A percentile compares a stretch with the other conserved stretches of the same genome.
phyloP scores from a whole-genome alignment of 2,113 vertebrate genomes.

The Lota lota region DNA sequence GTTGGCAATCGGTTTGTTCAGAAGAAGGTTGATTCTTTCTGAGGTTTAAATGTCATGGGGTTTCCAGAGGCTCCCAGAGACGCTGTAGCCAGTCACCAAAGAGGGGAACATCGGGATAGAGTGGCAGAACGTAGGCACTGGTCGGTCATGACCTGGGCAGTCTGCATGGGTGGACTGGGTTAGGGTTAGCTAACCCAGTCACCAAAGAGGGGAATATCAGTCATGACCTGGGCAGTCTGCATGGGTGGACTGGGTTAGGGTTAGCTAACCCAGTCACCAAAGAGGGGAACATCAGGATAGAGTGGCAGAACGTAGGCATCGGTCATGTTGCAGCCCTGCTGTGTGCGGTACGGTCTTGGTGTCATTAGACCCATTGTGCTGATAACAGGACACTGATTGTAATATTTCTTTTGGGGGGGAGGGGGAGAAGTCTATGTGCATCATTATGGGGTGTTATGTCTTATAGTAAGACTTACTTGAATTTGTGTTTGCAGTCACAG shows the following conservation, averaged over 20 bases:
- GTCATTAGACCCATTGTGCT: conserved; percentile 56
- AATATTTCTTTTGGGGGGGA: conserved; percentile 59
- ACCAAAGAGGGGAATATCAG: neutral
- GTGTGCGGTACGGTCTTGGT: conserved; percentile 51
- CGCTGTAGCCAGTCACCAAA: conserved; percentile 65
- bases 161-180: too few relatives aligned
- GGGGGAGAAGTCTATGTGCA: conserved; percentile 37
- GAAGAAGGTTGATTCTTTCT: conserved; percentile 50
- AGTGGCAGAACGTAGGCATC: conserved; percentile 14
- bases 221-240: neutral
- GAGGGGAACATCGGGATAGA: conserved; percentile 40
- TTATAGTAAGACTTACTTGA: conserved; percentile 86
- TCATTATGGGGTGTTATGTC: conserved; percentile 75
- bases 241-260: too few relatives aligned
- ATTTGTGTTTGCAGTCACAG: conserved; percentile 71
- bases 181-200: too few relatives aligned
- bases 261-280: neutral
- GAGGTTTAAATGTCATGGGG: conserved; percentile 47
- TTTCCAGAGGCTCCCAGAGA: conserved; percentile 42
- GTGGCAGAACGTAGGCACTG: conserved; percentile 8
- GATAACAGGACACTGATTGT: conserved; percentile 77
- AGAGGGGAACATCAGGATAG: conserved; percentile 31
- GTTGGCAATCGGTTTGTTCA: conserved; percentile 42
- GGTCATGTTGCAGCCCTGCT: conserved; percentile 42
- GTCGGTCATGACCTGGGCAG: neutral